phyloP scores from a whole-genome alignment of 2,888 invertebrate species.

The Monoplex corrugatus region DNA sequence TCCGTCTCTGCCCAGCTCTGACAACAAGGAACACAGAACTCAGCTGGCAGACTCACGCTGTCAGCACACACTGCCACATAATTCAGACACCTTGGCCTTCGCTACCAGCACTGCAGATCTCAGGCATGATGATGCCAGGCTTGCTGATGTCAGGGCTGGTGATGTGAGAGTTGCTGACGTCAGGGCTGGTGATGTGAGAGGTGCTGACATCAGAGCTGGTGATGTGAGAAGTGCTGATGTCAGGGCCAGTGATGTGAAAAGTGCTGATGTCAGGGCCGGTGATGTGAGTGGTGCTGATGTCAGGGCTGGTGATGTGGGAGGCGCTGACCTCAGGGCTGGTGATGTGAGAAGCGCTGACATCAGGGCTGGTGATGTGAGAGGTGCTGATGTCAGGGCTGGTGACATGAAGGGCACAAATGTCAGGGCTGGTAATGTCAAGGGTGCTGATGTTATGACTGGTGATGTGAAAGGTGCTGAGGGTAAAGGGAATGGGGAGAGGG shows the following conservation, averaged over 20 bases:
- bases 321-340: neutral
- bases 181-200: neutral
- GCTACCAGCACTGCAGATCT: no score
- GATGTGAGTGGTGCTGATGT: neutral
- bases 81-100: no score
- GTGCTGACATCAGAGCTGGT: neutral
- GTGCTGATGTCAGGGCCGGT: neutral
- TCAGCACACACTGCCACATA: no score
- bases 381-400: neutral
- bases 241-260: neutral
- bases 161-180: neutral
- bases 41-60: no score
- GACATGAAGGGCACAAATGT: neutral
- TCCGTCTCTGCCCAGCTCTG: neutral
- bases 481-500: neutral
- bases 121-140: neutral
- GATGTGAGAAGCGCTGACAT: neutral
- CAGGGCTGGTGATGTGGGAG: neutral
- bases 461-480: neutral
- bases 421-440: neutral
- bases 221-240: neutral
- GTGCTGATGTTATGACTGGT: neutral
- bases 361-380: neutral
- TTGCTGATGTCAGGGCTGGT: neutral
- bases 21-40: constrained; percentile 25